Evolutionary conservation across 2,797 vertebrate species (phyloP), one percentile per base, ranked within the genome.

Genomic region (Peromyscus melanophrys): DNA sequence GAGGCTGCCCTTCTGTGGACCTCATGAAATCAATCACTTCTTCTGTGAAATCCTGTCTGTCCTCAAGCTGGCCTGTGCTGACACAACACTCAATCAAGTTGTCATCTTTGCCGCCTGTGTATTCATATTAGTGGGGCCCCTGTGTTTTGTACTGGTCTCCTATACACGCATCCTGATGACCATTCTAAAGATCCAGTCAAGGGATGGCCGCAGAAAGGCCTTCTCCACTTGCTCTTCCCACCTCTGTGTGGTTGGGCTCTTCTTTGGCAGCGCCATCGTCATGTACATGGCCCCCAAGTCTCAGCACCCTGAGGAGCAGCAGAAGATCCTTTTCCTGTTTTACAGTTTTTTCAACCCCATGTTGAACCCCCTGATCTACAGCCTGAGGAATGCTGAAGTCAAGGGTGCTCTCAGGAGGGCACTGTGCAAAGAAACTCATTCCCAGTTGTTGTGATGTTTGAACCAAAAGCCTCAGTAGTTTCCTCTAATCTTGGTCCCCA

Each of bases 201-300:
- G 52, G 31, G 90, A 78, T 2, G 94, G 80, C 34, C 52, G 27
- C 71, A 95, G 73, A 29, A 95, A 96, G 49, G 89, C 75, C 69
- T 97, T 96, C 89, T 96, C 82, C 29, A 97, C 97, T 6, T 97
- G 97, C 65, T 95, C 94, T 46, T 98, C 96, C 59, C 97, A 98
- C 80, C 95, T 98, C 21, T 97, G 95, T 29, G 86, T 96, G 14
- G 90, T 97, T 1, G 90, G 92, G 2, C 92, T 98, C 46, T 87
- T 95, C 46, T 97, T 95, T 37, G 40, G 93, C 65, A 96, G 92
- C 0, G 88, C 94, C 43, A 90, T 97, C 2, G 55, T 94, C 43
- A 94, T 88, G 88, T 97, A 98, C 75, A 82, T 96, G 94, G 96
- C 94, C 52, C 95, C 96, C 40, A 92, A 63, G 17, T 76, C 81